These are phyloP conservation scores for Euphydryas editha DNA, from an alignment of 2,888 invertebrate species.

Conservation along the genomic window DNA sequence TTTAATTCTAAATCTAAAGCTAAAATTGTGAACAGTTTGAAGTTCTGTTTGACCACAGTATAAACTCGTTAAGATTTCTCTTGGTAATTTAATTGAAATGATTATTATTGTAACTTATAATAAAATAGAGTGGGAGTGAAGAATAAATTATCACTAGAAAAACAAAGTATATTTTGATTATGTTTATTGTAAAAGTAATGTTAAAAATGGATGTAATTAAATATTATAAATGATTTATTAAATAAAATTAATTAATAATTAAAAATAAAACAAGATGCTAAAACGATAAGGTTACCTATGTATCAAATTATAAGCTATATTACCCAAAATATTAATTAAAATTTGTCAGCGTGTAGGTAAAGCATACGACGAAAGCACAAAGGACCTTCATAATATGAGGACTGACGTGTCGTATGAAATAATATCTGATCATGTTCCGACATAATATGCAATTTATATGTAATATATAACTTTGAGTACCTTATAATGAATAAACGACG, in stretches of 20 bases:
- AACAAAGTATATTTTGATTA: no score
- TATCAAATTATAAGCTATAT: constrained; percentile 28
- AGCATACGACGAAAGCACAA: constrained; percentile 36
- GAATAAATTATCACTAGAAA: no score
- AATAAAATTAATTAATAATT: no score
- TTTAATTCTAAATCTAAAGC: constrained; percentile 28
- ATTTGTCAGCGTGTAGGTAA: constrained; percentile 26
- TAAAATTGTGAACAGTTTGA: constrained; percentile 41
- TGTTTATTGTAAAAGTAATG: no score
- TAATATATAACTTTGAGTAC: neutral
- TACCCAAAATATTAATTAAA: constrained; percentile 45
- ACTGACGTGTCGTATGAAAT: constrained; percentile 32
- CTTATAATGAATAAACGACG: neutral
- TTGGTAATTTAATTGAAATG: constrained; percentile 47
- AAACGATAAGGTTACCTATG: neutral
- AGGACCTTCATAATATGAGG: constrained; percentile 31
- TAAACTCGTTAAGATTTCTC: constrained; percentile 43
- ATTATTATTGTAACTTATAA: constrained; percentile 39
- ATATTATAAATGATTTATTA: no score
- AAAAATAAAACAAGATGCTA: neutral
- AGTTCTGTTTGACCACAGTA: constrained; percentile 44
- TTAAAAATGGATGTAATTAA: no score
- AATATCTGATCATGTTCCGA: constrained; percentile 24
- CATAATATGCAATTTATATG: neutral
- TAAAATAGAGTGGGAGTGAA: neutral